Conservation (phyloP, 2,113 vertebrate genomes). For the Suricata suricatta region DNA sequence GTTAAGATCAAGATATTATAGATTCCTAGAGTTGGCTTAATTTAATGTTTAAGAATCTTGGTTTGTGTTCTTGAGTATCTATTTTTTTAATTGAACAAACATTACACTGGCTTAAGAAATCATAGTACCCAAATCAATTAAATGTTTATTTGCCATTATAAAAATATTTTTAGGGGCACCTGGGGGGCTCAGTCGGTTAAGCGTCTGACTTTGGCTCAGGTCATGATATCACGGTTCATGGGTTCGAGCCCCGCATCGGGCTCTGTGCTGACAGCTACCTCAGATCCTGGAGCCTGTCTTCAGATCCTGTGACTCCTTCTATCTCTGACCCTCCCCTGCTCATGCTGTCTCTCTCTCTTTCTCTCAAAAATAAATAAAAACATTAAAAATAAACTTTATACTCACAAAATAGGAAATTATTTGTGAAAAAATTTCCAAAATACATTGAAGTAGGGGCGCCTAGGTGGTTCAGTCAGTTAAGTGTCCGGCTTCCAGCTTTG, state of each 20-base stretch:
- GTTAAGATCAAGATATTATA: not conserved
- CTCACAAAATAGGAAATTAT: not conserved
- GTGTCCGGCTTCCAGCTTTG: too few species aligned
- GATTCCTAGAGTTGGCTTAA: not conserved
- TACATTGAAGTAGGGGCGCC: not conserved
- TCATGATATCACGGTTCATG: too few species aligned
- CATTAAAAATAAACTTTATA: not conserved
- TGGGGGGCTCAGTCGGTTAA: too few species aligned
- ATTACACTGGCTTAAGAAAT: not conserved
- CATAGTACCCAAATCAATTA: not conserved
- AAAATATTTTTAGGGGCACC: not conserved
- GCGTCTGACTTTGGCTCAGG: too few species aligned
- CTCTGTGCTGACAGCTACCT: too few species aligned
- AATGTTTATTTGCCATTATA: slow-evolving; percentile 9
- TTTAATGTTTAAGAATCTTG: not conserved
- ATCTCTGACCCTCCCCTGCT: too few species aligned
- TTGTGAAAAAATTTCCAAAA: not conserved
- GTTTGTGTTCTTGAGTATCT: not conserved
- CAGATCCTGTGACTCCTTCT: too few species aligned
- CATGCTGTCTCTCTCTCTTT: too few species aligned
- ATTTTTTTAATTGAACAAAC: not conserved
- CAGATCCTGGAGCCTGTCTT: too few species aligned
- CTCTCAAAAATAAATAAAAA: too few species aligned
- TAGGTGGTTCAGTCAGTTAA: too few species aligned
- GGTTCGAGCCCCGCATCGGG: too few species aligned